phyloP scores from a whole-genome alignment of 2,797 vertebrate species.

The Monodelphis domestica region DNA sequence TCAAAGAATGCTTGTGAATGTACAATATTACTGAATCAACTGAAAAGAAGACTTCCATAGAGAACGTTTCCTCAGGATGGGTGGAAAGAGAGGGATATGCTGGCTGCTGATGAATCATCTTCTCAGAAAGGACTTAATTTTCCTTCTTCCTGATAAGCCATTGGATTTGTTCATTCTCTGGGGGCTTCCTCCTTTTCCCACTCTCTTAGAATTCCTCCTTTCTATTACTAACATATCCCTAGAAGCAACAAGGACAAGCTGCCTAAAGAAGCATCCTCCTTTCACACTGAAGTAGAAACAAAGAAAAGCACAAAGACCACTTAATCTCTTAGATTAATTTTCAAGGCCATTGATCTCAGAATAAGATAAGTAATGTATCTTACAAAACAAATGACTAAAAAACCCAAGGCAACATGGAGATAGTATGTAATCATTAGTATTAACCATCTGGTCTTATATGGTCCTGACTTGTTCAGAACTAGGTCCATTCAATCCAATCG shows the following conservation, averaged over 20 bases:
- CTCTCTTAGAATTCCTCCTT: conserved; percentile 49
- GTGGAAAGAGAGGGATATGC: conserved; percentile 18
- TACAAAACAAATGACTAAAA: conserved; percentile 1
- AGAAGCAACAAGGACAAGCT: not conserved
- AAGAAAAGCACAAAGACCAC: not conserved
- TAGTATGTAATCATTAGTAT: not conserved
- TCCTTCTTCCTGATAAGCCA: not conserved
- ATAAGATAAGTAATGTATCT: conserved; percentile 8
- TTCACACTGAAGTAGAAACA: conserved; percentile 37
- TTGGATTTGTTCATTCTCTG: not conserved
- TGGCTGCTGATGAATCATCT: conserved; percentile 1
- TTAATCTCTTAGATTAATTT: not conserved
- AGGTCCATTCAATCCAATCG: not conserved
- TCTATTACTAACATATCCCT: conserved; percentile 39
- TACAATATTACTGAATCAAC: conserved; percentile 41
- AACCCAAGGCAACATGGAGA: not conserved
- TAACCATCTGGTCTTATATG: not conserved
- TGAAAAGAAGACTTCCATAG: not conserved
- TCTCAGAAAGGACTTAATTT: not conserved
- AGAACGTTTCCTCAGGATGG: conserved; percentile 33
- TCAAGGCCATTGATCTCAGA: not conserved
- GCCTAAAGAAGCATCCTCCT: conserved; percentile 25
- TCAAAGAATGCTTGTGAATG: conserved; percentile 33
- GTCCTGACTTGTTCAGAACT: conserved; percentile 13
- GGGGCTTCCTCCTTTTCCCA: conserved; percentile 39